Conservation (phyloP, 2,888 invertebrate genomes). For the Perithous albicinctus region DNA sequence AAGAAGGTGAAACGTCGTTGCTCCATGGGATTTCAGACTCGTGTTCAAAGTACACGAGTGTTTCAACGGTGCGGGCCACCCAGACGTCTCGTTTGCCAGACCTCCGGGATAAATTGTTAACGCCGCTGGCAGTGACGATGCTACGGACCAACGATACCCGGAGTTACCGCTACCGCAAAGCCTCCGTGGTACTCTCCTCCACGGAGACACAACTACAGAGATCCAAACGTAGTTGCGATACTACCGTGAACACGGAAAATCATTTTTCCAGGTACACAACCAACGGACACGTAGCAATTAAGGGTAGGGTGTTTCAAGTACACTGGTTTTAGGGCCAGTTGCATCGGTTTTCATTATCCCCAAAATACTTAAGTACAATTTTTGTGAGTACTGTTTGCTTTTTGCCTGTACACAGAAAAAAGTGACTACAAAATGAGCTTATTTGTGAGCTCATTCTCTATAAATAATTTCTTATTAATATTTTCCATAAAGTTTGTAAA, state of each 20-base stretch:
- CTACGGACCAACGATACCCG: background rate
- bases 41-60: conserved; percentile 71
- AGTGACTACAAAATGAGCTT: no score
- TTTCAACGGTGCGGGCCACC: conserved; percentile 70
- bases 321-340: no score
- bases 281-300: conserved; percentile 9
- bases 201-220: background rate
- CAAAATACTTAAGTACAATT: no score
- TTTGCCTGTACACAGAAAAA: no score
- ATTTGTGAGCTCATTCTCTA: no score
- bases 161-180: conserved; percentile 4
- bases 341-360: no score
- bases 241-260: conserved; percentile 12
- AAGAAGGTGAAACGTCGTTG: conserved; percentile 38
- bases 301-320: background rate
- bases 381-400: no score
- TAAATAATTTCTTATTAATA: no score
- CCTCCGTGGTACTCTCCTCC: background rate
- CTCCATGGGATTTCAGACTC: conserved; percentile 45
- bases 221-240: background rate
- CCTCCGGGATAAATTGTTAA: conserved; percentile 73
- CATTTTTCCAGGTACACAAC: conserved; percentile 35
- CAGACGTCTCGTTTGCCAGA: conserved; percentile 76
- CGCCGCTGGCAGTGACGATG: conserved; percentile 56
- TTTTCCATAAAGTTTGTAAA: no score